A percentile compares a stretch with the other conserved stretches of the same genome.
Evolutionary conservation across 1,140 invertebrate genomes (phyloP).

Genomic region (Centruroides sculpturatus): DNA sequence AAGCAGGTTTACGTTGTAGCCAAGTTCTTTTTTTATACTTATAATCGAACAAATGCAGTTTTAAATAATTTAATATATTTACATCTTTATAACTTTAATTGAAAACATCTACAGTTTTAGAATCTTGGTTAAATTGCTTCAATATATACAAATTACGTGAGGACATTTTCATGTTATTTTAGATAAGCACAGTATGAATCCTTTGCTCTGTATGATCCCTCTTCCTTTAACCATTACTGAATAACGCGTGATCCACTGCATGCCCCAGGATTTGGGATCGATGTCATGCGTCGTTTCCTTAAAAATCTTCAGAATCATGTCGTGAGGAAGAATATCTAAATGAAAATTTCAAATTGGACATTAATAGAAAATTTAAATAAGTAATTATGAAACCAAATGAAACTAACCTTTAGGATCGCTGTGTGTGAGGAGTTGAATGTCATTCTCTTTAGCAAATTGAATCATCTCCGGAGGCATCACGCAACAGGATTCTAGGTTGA

Average conservation of each 20-base stretch:
- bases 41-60: too few relatives aligned
- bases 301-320: conserved; percentile 36
- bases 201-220: conserved; percentile 74
- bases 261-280: conserved; percentile 22
- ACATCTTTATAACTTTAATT: too few relatives aligned
- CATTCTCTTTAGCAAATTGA: conserved; percentile 73
- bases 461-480: conserved; percentile 81
- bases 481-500: conserved; percentile 89
- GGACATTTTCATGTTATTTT: not conserved
- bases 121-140: too few relatives aligned
- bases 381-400: not conserved
- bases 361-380: not conserved
- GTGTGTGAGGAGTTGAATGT: conserved; percentile 87
- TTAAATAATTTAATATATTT: too few relatives aligned
- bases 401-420: conserved; percentile 70
- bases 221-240: conserved; percentile 76
- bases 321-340: conserved; percentile 44
- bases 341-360: conserved; percentile 17
- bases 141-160: not conserved
- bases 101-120: too few relatives aligned
- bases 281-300: conserved; percentile 19
- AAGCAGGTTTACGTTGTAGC: too few relatives aligned
- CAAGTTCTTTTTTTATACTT: too few relatives aligned
- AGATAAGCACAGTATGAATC: conserved; percentile 43
- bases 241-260: conserved; percentile 62